Percentiles rank a stretch among this genome's conserved stretches.
Evolutionary conservation across 2,113 vertebrate species (phyloP).

Genomic region (Corythoichthys haematopterus): DNA sequence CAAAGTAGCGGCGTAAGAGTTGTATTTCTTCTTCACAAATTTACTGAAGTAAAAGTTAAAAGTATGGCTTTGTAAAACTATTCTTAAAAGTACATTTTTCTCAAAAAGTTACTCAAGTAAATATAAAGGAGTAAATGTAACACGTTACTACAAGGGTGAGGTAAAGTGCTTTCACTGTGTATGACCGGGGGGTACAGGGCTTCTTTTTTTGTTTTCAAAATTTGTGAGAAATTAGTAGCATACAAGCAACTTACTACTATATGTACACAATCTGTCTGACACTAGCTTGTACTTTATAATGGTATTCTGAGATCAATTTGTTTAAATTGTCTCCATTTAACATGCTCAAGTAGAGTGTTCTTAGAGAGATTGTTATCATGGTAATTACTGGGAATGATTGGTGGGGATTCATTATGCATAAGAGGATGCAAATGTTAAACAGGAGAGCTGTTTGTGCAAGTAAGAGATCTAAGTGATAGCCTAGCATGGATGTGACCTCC

Average conservation of each 20-base stretch:
- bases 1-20: too few relatives aligned
- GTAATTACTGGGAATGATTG: conserved; percentile 72
- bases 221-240: too few relatives aligned
- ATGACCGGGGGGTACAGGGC: too few relatives aligned
- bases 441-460: conserved; percentile 40
- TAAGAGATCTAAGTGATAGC: conserved; percentile 58
- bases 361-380: conserved; percentile 65
- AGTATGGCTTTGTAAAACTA: too few relatives aligned
- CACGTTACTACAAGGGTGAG: too few relatives aligned
- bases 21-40: too few relatives aligned
- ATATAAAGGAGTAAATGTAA: too few relatives aligned
- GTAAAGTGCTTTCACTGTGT: too few relatives aligned
- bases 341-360: conserved; percentile 53
- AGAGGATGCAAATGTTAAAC: conserved; percentile 58
- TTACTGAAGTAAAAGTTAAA: too few relatives aligned
- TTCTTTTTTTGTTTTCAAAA: too few relatives aligned
- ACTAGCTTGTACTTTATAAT: conserved; percentile 62
- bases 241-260: conserved; percentile 9
- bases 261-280: conserved; percentile 44
- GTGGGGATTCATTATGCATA: conserved; percentile 69
- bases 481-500: conserved; percentile 49
- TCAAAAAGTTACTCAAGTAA: too few relatives aligned
- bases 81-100: too few relatives aligned
- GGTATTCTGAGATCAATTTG: conserved; percentile 73
- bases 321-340: conserved; percentile 74